A percentile compares a stretch with the other conserved stretches of the same genome.
phyloP scores from a whole-genome alignment of 2,888 invertebrate species.

The Phania funesta region DNA sequence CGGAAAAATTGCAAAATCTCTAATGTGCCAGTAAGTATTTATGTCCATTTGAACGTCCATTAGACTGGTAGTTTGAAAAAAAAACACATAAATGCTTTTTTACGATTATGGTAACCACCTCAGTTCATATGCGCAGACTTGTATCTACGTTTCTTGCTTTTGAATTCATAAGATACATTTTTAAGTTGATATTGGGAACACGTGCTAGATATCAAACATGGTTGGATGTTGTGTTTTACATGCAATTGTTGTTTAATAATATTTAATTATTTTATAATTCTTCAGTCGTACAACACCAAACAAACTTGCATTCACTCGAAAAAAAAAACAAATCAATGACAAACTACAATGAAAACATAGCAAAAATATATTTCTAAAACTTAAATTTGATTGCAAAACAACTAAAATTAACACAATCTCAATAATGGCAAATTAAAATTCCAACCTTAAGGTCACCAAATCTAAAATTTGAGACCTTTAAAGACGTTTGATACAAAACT shows the following conservation, averaged over 20 bases:
- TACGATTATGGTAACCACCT: slow-evolving; percentile 36
- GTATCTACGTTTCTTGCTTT: slow-evolving; percentile 12
- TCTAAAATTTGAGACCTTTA: slow-evolving; percentile 25
- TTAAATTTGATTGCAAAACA: background rate
- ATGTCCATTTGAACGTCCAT: slow-evolving; percentile 29
- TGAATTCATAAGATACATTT: slow-evolving; percentile 24
- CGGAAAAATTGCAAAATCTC: background rate
- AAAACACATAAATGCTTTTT: slow-evolving; percentile 35
- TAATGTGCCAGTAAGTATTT: background rate
- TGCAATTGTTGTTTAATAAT: slow-evolving; percentile 20
- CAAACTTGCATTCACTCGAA: slow-evolving; percentile 2
- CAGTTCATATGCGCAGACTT: slow-evolving; percentile 6
- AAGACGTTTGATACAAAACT: background rate
- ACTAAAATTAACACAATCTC: background rate
- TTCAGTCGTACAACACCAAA: background rate
- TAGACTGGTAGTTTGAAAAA: slow-evolving; percentile 14
- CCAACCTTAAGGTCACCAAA: slow-evolving; percentile 35
- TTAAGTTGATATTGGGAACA: slow-evolving; percentile 53
- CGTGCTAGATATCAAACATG: slow-evolving; percentile 51
- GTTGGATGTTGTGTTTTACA: slow-evolving; percentile 6
- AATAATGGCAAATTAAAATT: slow-evolving; percentile 11
- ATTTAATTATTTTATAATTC: slow-evolving; percentile 42
- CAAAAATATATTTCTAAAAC: slow-evolving; percentile 9
- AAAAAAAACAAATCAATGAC: slow-evolving; percentile 32
- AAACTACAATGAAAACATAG: background rate